Conservation (phyloP, 2,888 invertebrate genomes). For the Nymphalis urticae region DNA sequence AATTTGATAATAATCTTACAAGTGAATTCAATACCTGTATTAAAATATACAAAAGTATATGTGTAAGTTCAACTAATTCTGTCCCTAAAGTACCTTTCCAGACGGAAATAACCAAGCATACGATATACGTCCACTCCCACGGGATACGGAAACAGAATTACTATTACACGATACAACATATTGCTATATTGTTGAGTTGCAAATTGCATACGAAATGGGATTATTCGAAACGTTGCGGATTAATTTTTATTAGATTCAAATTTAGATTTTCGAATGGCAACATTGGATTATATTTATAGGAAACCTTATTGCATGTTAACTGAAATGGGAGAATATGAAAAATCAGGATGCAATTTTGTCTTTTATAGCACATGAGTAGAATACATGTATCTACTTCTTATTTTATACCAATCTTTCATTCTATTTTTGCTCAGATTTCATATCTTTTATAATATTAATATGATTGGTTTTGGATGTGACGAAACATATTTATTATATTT, state of each 20-base stretch:
- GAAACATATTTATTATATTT: too few relatives aligned
- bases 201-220: constrained; percentile 18
- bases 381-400: too few relatives aligned
- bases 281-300: too few relatives aligned
- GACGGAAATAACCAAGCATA: not conserved
- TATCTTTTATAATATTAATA: too few relatives aligned
- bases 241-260: constrained; percentile 16
- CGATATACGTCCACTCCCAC: not conserved
- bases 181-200: constrained; percentile 5
- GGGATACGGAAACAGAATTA: constrained; percentile 5
- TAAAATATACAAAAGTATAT: not conserved
- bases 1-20: too few relatives aligned
- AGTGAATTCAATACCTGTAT: too few relatives aligned
- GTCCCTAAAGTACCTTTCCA: not conserved
- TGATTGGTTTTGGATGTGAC: too few relatives aligned
- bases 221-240: constrained; percentile 12
- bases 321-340: too few relatives aligned
- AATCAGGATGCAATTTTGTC: too few relatives aligned
- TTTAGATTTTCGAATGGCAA: not conserved
- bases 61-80: not conserved
- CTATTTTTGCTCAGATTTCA: too few relatives aligned
- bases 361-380: too few relatives aligned
- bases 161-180: constrained; percentile 1
- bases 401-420: too few relatives aligned
- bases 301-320: not conserved